Evolutionary conservation across 2,113 vertebrate genomes (phyloP).

Genomic region (Odobenus rosmarus): DNA sequence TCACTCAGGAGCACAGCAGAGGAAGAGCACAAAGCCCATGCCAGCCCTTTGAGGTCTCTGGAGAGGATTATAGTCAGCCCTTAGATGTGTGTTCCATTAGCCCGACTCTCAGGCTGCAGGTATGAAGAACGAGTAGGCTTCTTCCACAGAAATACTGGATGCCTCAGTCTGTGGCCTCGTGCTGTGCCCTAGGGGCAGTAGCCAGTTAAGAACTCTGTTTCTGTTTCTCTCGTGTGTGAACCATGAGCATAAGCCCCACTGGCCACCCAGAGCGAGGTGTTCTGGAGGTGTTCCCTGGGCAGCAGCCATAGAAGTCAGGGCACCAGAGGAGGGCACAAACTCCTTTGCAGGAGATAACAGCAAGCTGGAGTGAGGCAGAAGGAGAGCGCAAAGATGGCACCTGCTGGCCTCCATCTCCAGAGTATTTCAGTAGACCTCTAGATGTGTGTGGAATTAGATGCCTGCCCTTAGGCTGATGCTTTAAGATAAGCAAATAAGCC

Average conservation of each 20-base stretch:
- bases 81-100: not conserved
- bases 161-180: not conserved
- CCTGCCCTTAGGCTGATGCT: not conserved
- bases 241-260: not conserved
- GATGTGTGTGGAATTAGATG: not conserved
- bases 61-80: not conserved
- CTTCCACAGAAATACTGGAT: not conserved
- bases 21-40: not conserved
- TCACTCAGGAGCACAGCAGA: not conserved
- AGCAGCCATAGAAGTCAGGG: not conserved
- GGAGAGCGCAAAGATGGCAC: not conserved
- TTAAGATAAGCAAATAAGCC: not conserved
- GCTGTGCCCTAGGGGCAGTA: not conserved
- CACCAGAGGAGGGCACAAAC: not conserved
- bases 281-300: not conserved
- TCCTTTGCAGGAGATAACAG: not conserved
- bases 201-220: not conserved
- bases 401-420: too few species aligned
- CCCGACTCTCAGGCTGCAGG: not conserved
- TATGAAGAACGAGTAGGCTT: not conserved
- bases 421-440: not conserved
- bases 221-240: not conserved
- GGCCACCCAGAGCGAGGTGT: not conserved
- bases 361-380: not conserved
- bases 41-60: not conserved